Evolutionary conservation across 2,888 invertebrate species (phyloP), one percentile per base, ranked within the genome.

Genomic region (Allophyes oxyacanthae): DNA sequence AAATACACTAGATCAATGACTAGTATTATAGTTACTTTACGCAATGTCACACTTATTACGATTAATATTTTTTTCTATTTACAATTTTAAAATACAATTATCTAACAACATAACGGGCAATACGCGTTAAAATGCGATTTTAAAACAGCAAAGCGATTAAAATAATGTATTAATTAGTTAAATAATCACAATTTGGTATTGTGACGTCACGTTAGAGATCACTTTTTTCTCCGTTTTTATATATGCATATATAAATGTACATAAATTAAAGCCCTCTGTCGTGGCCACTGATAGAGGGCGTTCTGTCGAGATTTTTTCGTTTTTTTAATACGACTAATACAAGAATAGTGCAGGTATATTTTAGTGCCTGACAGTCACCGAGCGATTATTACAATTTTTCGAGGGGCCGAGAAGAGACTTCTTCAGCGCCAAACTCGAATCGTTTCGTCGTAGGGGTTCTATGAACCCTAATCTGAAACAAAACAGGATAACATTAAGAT

Each of bases 121-220:
- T 87, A 85, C 81, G 83, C 80, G 82, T 79, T 77, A 83, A 90
- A 90, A 90, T 89, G 92, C 90, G 83, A 82, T 82, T 83, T 80
- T 60, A 74, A 81, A 87, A 82, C 81, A 85, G 84, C 84, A 75
- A 88, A 88, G 86, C 85, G 75, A 84, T 85, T 73, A 77, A 58
- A 81, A 65, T 70, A 77, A 70, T 60, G 64, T 77, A 75, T 73
- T 79, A 78, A 65, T 75, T 72, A 76, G 68, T 79, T 72, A 75
- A 77, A 75, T 74, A 82, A 91, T 91, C 90, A 93, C 92, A 93
- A 92, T 86, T 64, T 51, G 60, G 60, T 82, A 85, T 90, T 93
- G 94, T 93, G 94, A 94, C 93, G 93, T 94, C 91, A 94, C 92
- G 78, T 86, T 85, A 90, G 94, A 94, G 94, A 94, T 94, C 94